Conservation (phyloP, 2,797 vertebrate genomes). For the Tangara arthus region DNA sequence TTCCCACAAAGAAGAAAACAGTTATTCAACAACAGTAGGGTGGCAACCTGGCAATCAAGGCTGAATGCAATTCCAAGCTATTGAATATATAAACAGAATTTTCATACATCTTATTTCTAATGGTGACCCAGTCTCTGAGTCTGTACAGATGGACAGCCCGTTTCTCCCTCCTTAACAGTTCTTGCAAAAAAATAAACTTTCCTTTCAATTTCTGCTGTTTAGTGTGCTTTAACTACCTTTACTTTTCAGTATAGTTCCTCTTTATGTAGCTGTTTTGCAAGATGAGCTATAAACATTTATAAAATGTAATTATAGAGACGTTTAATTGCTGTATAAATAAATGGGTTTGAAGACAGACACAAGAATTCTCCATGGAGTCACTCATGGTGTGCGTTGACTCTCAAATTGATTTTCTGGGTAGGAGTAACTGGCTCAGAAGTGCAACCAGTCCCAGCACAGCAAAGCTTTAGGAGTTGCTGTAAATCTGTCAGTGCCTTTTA, state of each 20-base stretch:
- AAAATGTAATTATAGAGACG: not conserved
- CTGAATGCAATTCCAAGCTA: not conserved
- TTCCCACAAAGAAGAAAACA: not conserved
- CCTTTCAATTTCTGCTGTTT: not conserved
- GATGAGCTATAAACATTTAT: not conserved
- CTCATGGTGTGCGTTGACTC: not conserved
- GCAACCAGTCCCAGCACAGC: conserved; percentile 7
- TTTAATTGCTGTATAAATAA: conserved; percentile 26
- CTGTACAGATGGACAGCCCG: not conserved
- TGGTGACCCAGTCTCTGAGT: not conserved
- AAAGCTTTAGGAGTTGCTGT: conserved; percentile 3
- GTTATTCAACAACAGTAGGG: not conserved
- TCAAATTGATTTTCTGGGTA: conserved; percentile 23
- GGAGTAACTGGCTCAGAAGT: not conserved
- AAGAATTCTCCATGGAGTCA: not conserved
- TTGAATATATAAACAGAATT: not conserved
- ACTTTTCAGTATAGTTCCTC: not conserved
- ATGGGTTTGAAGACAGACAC: not conserved
- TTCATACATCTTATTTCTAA: not conserved
- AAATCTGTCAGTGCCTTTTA: conserved; percentile 47
- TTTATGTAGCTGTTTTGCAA: conserved; percentile 11
- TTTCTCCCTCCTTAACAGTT: not conserved
- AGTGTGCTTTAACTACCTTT: not conserved
- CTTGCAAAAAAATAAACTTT: not conserved
- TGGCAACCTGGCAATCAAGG: not conserved